These are phyloP conservation scores for Rhea pennata DNA, from an alignment of 2,113 vertebrate species.

Conservation along the genomic window DNA sequence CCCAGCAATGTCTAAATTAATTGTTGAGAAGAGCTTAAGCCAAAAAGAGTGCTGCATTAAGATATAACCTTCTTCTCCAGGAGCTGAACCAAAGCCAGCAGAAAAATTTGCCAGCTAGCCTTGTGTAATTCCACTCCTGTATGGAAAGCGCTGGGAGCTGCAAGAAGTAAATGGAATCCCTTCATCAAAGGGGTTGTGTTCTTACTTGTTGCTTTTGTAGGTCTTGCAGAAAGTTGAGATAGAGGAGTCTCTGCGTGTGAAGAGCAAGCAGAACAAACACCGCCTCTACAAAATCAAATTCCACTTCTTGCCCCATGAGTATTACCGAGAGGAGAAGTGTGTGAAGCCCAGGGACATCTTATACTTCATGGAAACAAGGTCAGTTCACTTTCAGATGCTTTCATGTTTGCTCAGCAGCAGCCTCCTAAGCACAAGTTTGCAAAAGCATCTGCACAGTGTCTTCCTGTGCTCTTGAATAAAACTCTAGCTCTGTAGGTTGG, in stretches of 20 bases:
- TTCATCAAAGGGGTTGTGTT: not conserved
- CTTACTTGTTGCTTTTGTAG: conserved; percentile 63
- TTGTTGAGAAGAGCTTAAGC: not conserved
- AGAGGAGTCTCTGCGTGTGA: conserved; percentile 82
- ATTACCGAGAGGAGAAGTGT: conserved; percentile 87
- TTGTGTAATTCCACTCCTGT: not conserved
- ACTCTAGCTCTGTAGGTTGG: not conserved
- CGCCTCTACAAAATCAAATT: conserved; percentile 85
- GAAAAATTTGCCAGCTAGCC: not conserved
- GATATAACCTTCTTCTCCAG: not conserved
- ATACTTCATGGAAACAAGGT: conserved; percentile 91
- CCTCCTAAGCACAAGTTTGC: not conserved
- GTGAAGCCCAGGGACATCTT: conserved; percentile 85
- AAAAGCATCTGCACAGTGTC: not conserved
- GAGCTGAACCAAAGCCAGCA: not conserved
- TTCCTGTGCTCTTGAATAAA: not conserved
- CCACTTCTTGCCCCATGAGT: conserved; percentile 83
- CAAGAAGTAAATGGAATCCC: not conserved
- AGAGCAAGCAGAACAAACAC: conserved; percentile 71
- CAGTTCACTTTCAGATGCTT: not conserved
- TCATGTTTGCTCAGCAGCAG: not conserved
- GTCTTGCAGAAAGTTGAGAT: conserved; percentile 91
- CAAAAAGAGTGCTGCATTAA: not conserved
- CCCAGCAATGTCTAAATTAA: not conserved
- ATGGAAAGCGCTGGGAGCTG: not conserved